Evolutionary conservation across 2,113 vertebrate genomes (phyloP).

Genomic region (Manacus vitellinus): DNA sequence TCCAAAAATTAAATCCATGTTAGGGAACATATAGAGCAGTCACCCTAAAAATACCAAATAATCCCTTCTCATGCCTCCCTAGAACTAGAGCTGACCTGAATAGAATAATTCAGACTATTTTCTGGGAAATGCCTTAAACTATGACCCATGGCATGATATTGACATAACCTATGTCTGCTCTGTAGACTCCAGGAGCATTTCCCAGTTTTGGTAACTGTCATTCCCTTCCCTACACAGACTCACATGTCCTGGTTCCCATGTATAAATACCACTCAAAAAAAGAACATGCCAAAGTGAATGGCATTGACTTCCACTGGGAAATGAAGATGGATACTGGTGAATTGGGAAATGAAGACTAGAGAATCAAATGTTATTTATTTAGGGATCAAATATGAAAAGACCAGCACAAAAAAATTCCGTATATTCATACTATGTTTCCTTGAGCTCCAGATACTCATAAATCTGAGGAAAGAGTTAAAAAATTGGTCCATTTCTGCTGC

Average conservation of each 20-base stretch:
- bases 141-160: conserved; percentile 21
- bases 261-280: background rate
- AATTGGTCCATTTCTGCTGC: background rate
- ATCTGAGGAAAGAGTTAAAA: background rate
- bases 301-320: conserved; percentile 24
- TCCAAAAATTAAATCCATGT: background rate
- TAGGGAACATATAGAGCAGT: background rate
- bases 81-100: conserved; percentile 10
- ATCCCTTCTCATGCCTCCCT: background rate
- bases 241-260: background rate
- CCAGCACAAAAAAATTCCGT: background rate
- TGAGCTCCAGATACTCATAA: background rate
- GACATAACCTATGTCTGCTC: conserved; percentile 48
- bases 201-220: background rate
- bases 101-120: background rate
- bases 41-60: conserved; percentile 17
- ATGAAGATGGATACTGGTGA: background rate
- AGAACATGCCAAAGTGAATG: background rate
- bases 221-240: background rate
- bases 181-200: background rate
- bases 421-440: background rate
- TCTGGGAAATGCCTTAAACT: conserved; percentile 48
- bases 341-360: background rate
- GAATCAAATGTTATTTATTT: conserved; percentile 11
- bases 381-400: background rate